Evolutionary conservation across 2,888 invertebrate species (phyloP).

Genomic region (Suillia variegata): DNA sequence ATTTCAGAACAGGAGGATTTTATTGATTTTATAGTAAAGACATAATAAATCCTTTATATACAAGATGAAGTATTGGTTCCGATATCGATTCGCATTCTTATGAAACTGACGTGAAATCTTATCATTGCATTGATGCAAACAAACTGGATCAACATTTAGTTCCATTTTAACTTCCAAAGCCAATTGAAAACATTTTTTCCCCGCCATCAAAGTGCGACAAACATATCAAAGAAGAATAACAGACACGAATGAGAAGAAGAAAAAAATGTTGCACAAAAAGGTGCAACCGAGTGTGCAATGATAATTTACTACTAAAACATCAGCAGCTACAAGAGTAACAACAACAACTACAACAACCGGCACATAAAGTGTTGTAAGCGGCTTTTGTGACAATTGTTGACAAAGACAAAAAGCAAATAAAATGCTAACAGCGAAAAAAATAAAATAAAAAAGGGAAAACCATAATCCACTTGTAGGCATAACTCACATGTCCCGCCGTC

Average conservation of each 20-base stretch:
- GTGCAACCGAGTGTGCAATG: conserved; percentile 50
- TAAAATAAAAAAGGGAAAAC: not conserved
- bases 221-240: not conserved
- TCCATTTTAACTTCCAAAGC: no score
- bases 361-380: conserved; percentile 48
- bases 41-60: no score
- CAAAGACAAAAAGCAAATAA: not conserved
- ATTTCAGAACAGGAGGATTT: no score
- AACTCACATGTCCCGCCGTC: not conserved
- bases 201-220: not conserved
- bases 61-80: no score
- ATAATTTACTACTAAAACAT: conserved; percentile 37
- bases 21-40: no score
- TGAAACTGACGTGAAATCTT: no score
- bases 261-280: conserved; percentile 19
- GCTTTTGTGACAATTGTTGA: conserved; percentile 48
- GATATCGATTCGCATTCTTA: no score
- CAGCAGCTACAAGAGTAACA: not conserved
- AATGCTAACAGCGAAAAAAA: no score
- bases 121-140: no score
- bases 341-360: conserved; percentile 29
- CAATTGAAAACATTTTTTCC: no score
- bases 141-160: no score
- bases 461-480: conserved; percentile 5
- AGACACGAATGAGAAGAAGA: not conserved